Base-by-base conservation (phyloP, 1,140 invertebrate genomes). In the Drosophila obscura region DNA sequence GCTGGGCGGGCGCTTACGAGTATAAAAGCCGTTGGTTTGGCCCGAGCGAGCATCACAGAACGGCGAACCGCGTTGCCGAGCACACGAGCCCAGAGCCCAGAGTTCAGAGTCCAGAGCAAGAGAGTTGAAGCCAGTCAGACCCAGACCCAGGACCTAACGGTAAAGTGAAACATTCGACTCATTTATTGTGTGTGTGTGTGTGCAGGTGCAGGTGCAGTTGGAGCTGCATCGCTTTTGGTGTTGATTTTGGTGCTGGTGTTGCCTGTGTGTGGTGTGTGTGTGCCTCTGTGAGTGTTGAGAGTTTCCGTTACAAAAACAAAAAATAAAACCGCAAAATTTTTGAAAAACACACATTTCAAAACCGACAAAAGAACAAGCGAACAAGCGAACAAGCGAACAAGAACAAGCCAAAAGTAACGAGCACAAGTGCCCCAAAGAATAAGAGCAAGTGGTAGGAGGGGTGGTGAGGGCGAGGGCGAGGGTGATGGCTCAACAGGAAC, bases 41-140 rank as follows among this genome's bases (percentile, higher is more conserved):
- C 53, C 63, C 67, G 71, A 77, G 62, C 62, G 76, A 88, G 57
- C 83, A 87, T 80, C 83, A 87, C 72, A 87, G 77, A 87, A 88
- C 79, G 73, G 76, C 68, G 71, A 88, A 73, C 61, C 83, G 83
- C 83, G 83, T 77, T 65, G 64, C 83, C 64, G 83, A 88, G 80
- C 83, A 80, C 63, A 73, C 83, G 73, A 77, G 56, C 58, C 60
- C 62, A 53, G 35, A 65, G 49, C 19, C 61, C 74, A 72, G 56
- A 66, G 35, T 41, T 1, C n/a, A n/a, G n/a, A n/a, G n/a, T n/a
- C 55, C 66, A 57, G 57, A 75, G 55, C 44, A 13, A 72, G 67
- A 49, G 44, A 13, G 35, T 39, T 11, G 35, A 39, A 39, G 22
- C 19, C 19, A 31, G 31, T 31, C 31, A 31, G 22, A 24, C 3